A percentile compares a stretch with the other conserved stretches of the same genome.
These are phyloP conservation scores for Gerris buenoi DNA, from an alignment of 1,140 invertebrate genomes.

Conservation along the genomic window DNA sequence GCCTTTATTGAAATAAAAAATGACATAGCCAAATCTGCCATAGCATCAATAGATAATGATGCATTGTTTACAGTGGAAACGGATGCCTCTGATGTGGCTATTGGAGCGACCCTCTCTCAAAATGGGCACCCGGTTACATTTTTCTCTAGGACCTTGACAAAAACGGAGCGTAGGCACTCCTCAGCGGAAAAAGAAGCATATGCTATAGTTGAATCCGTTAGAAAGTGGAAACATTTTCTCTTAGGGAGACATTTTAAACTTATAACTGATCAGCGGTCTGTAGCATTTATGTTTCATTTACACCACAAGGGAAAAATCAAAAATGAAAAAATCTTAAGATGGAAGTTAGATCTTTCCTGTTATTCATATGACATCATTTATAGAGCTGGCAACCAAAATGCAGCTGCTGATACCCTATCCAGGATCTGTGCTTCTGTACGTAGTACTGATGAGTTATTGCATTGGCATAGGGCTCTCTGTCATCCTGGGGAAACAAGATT, in stretches of 20 bases:
- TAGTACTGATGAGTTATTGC: slow-evolving; percentile 1
- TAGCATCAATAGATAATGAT: background rate
- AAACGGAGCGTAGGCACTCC: background rate
- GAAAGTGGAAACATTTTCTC: slow-evolving; percentile 27
- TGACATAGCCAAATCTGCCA: slow-evolving; percentile 3
- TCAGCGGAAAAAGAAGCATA: slow-evolving; percentile 9
- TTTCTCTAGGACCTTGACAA: slow-evolving; percentile 2
- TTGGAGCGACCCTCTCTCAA: slow-evolving; percentile 6
- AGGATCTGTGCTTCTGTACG: slow-evolving; percentile 7
- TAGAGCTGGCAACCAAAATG: slow-evolving; percentile 3
- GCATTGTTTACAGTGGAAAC: slow-evolving; percentile 5
- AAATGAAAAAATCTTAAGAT: slow-evolving; percentile 7
- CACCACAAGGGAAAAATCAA: slow-evolving; percentile 2
- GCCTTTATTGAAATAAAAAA: background rate
- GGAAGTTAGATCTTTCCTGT: slow-evolving; percentile 5
- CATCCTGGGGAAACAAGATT: slow-evolving; percentile 22
- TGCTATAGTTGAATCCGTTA: slow-evolving; percentile 18
- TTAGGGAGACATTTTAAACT: slow-evolving; percentile 19
- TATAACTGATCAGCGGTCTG: slow-evolving; percentile 20
- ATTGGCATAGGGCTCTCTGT: slow-evolving; percentile 17
- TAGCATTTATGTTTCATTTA: slow-evolving; percentile 5
- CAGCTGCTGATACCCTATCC: slow-evolving; percentile 2
- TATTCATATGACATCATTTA: slow-evolving; percentile 7
- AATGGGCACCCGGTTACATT: slow-evolving; percentile 5
- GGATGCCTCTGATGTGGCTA: slow-evolving; percentile 3